These are phyloP conservation scores for Acromyrmex charruanus DNA, from an alignment of 1,140 invertebrate species.

Conservation along the genomic window DNA sequence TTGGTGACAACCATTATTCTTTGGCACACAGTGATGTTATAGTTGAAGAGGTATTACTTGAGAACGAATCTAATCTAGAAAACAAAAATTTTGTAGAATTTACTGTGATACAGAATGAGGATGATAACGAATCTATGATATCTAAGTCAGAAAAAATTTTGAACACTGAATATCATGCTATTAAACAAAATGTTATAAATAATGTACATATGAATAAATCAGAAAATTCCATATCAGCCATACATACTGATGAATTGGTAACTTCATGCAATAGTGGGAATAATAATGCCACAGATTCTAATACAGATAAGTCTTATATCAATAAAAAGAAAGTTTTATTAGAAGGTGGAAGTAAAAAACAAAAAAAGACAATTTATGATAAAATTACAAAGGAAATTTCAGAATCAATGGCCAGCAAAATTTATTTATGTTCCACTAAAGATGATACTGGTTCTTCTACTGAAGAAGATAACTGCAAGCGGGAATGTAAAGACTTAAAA, in stretches of 20 bases:
- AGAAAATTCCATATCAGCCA: slow-evolving; percentile 55
- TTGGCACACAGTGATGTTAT: slow-evolving; percentile 68
- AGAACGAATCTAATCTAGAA: slow-evolving; percentile 74
- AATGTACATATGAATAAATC: slow-evolving; percentile 68
- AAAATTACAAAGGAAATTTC: slow-evolving; percentile 44
- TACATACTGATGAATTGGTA: slow-evolving; percentile 49
- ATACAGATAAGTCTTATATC: slow-evolving; percentile 52
- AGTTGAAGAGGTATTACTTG: slow-evolving; percentile 78
- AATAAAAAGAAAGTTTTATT: slow-evolving; percentile 37
- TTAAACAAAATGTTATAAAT: slow-evolving; percentile 67
- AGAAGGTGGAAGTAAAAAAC: slow-evolving; percentile 14
- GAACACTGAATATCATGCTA: slow-evolving; percentile 65
- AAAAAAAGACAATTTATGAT: slow-evolving; percentile 28
- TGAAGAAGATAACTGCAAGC: slow-evolving; percentile 25
- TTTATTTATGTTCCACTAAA: slow-evolving; percentile 27
- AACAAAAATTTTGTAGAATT: slow-evolving; percentile 79
- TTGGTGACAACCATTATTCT: slow-evolving; percentile 62
- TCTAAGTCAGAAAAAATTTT: slow-evolving; percentile 41
- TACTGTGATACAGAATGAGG: slow-evolving; percentile 81
- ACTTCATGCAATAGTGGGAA: slow-evolving; percentile 23
- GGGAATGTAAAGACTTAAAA: slow-evolving; percentile 8
- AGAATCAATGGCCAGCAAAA: slow-evolving; percentile 25
- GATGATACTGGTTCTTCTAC: slow-evolving; percentile 29
- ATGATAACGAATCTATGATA: slow-evolving; percentile 75
- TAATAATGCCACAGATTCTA: slow-evolving; percentile 24